A percentile compares a stretch with the other conserved stretches of the same genome.
Evolutionary conservation across 2,888 invertebrate species (phyloP).

Genomic region (Acronicta alni): DNA sequence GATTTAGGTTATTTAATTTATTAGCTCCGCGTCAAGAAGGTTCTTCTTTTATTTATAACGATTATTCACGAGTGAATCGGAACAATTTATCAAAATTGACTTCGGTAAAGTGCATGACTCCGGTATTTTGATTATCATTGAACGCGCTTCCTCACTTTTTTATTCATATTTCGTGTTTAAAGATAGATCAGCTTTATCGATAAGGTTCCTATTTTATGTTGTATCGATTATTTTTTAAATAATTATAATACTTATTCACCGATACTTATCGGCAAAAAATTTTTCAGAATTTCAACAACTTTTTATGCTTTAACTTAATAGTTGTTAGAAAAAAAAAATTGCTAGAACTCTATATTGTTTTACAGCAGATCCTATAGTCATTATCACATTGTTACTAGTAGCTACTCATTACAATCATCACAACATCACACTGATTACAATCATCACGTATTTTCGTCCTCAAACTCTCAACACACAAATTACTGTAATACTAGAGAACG

Average conservation of each 20-base stretch:
- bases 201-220: conserved; percentile 7
- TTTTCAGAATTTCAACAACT: no score
- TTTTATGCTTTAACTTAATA: no score
- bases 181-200: conserved; percentile 33
- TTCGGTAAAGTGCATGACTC: background rate
- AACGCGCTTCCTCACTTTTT: background rate
- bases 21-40: background rate
- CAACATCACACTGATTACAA: conserved; percentile 13
- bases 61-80: background rate
- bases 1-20: conserved; percentile 1
- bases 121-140: background rate
- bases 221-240: no score
- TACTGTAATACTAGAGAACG: conserved; percentile 24
- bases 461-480: conserved; percentile 19
- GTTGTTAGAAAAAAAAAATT: no score
- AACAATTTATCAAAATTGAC: background rate
- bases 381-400: conserved; percentile 15
- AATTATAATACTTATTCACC: no score
- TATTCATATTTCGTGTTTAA: background rate
- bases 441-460: conserved; percentile 25
- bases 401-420: no score
- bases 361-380: conserved; percentile 3
- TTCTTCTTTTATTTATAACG: background rate
- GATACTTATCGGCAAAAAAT: no score
- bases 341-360: no score